Conservation (phyloP, 1,140 invertebrate genomes). For the Pissodes strobi region DNA sequence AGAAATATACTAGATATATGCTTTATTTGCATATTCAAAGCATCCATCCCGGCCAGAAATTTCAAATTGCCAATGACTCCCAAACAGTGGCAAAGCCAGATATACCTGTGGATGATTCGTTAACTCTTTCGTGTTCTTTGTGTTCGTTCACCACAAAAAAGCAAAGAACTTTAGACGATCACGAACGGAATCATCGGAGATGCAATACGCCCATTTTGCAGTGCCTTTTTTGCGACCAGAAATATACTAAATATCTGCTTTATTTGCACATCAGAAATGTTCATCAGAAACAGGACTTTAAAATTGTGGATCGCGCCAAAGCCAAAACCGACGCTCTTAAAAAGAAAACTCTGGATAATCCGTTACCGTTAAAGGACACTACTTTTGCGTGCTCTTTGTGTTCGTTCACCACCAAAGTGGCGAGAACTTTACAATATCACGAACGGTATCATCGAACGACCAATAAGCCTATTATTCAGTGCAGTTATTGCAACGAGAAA, state of each 20-base stretch:
- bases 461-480: not conserved
- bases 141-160: not conserved
- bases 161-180: not conserved
- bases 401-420: not conserved
- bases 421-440: not conserved
- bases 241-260: not conserved
- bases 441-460: not conserved
- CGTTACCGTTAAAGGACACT: not conserved
- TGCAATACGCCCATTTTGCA: not conserved
- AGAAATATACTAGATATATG: conserved; percentile 3
- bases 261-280: not conserved
- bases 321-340: too few relatives aligned
- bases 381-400: conserved; percentile 5
- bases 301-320: not conserved
- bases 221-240: not conserved
- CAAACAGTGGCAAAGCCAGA: too few relatives aligned
- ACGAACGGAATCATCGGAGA: not conserved
- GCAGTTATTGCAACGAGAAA: conserved; percentile 2
- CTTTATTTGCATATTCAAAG: conserved; percentile 4
- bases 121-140: not conserved
- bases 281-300: not conserved
- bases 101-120: not conserved
- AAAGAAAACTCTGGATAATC: too few relatives aligned
- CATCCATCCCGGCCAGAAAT: conserved; percentile 12
- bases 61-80: conserved; percentile 1